Conservation (phyloP, 1,140 invertebrate species). For the Sitobion miscanthi region DNA sequence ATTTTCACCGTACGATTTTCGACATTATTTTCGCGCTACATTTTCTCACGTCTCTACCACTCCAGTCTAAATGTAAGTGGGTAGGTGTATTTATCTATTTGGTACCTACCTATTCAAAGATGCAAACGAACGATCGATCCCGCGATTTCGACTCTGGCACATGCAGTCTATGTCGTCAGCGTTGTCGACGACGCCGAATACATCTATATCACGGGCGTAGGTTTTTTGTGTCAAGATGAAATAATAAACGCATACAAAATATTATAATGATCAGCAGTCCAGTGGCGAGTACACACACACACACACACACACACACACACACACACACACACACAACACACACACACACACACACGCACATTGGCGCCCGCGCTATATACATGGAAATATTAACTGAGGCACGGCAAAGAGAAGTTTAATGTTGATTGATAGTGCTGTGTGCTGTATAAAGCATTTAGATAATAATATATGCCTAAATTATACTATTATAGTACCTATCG, state of each 20-base stretch:
- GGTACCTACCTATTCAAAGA: not conserved
- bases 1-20: not conserved
- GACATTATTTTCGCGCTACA: not conserved
- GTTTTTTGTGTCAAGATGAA: not conserved
- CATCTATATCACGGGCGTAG: not conserved
- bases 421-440: conserved; percentile 4
- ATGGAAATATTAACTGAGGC: not conserved
- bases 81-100: not conserved
- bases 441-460: not conserved
- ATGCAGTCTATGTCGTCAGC: too few relatives aligned
- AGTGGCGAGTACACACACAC: not conserved
- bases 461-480: not conserved
- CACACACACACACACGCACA: not conserved
- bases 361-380: not conserved
- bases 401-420: not conserved
- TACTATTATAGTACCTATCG: not conserved
- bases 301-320: too few relatives aligned
- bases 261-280: not conserved
- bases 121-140: not conserved
- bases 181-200: not conserved
- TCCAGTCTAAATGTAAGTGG: not conserved
- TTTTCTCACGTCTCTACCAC: not conserved
- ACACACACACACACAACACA: not conserved
- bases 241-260: not conserved
- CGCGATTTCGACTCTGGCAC: not conserved